A percentile compares a stretch with the other conserved stretches of the same genome.
Evolutionary conservation across 2,113 vertebrate species (phyloP).

Genomic region (Podiceps cristatus): DNA sequence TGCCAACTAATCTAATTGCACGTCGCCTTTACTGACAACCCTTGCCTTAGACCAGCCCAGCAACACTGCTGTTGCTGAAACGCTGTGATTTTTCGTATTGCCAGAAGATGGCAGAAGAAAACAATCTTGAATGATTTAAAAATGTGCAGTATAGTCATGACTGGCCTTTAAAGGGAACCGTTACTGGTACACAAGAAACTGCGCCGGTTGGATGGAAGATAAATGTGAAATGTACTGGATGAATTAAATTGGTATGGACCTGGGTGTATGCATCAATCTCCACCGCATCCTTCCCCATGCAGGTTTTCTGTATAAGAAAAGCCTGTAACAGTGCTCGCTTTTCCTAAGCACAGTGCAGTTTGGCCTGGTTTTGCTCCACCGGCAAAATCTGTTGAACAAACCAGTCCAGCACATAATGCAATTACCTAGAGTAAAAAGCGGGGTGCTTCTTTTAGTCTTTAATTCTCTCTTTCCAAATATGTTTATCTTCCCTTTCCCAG

Average conservation of each 20-base stretch:
- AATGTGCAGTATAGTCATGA: neutral
- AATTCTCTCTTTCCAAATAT: neutral
- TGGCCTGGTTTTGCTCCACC: neutral
- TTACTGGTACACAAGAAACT: neutral
- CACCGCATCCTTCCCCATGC: neutral
- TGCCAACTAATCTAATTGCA: neutral
- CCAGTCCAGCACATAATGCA: neutral
- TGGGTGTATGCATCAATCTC: neutral
- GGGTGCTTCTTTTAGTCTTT: neutral
- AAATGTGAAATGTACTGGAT: neutral
- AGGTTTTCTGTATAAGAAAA: neutral
- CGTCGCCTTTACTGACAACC: neutral
- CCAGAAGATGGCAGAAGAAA: constrained; percentile 69
- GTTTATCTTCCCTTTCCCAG: neutral
- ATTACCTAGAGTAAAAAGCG: neutral
- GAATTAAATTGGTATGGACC: neutral
- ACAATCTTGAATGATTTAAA: neutral
- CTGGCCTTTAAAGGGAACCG: neutral
- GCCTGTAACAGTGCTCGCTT: neutral
- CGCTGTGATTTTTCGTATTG: neutral
- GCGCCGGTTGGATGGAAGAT: neutral
- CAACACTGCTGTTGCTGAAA: neutral
- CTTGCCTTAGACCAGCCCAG: neutral
- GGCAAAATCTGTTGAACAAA: neutral
- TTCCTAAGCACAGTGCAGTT: neutral